Base-by-base conservation (phyloP, 1,140 invertebrate species). In the Gerris buenoi region DNA sequence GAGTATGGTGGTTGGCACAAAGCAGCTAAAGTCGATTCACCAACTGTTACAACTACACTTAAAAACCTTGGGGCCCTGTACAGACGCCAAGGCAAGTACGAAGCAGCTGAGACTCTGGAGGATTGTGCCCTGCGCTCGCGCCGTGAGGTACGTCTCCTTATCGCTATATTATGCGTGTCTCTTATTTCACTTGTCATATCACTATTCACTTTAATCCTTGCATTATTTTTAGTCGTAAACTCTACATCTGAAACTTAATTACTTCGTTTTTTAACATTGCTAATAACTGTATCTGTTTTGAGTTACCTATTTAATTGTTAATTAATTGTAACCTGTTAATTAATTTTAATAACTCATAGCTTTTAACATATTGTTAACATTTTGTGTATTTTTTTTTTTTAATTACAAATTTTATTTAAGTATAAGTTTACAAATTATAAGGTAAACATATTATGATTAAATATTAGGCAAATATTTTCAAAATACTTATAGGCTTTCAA, bases 1-100 rank as follows among this genome's bases (percentile, higher is more conserved):
- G 95, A 98, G 74, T 97, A 97, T 75, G 93, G 94, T 25, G 93
- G 92, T 1, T 98, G 95, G 95, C 93, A 98, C 74, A 98, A 98
- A 80, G 93, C 95, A 29, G 93, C 93, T n/a, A 98, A 97, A 82
- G 94, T 97, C 61, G 95, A 98, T 77, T 96, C 93, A 27, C 95
- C 95, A 0, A 97, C 95, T 1, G 94, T 98, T 3, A 97, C 94
- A 15, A 98, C 95, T 2, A 98, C 95, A 0, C 78, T 98, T 64
- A 97, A 94, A 79, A 99, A 99, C 81, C 83, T 99, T 25, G 95
- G 95, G 63, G 95, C 95, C 1, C 84, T 99, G 14, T 99, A 99
- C 79, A 84, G 97, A 74, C 84, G 95, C 71, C 95, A 98, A 81
- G 96, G 96, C 22, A 75, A 75, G 68, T 98, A 97, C 79, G 95